Conservation (phyloP, 35 echinoderm and acorn worm species). For the Lytechinus pictus region DNA sequence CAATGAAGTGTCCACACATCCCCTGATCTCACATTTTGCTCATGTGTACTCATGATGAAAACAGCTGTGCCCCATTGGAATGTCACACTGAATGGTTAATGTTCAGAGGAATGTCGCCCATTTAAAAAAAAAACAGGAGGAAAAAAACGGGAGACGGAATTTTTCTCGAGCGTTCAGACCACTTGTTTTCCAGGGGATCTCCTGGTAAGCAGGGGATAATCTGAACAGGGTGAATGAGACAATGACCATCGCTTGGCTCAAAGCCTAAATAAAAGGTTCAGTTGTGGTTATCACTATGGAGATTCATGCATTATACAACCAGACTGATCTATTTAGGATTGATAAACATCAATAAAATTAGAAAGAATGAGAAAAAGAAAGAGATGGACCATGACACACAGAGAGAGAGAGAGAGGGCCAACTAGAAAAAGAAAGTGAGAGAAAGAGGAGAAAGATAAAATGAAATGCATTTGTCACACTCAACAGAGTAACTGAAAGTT, state of each 20-base stretch:
- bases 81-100: too few species aligned
- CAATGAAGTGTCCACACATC: too few species aligned
- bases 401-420: neutral
- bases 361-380: neutral
- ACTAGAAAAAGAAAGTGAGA: neutral
- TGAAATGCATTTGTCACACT: neutral
- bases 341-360: neutral
- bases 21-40: too few species aligned
- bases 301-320: neutral
- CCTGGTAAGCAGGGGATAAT: too few species aligned
- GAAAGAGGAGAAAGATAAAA: neutral
- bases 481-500: too few species aligned
- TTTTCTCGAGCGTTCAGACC: too few species aligned
- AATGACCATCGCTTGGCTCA: neutral
- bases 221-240: neutral
- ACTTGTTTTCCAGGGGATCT: too few species aligned
- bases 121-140: too few species aligned
- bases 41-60: too few species aligned
- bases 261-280: neutral
- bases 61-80: too few species aligned
- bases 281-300: conserved; percentile 6
- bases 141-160: too few species aligned
- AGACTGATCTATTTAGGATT: neutral
- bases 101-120: too few species aligned
- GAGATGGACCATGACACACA: neutral